These are phyloP conservation scores for Bos javanicus DNA, from an alignment of 2,113 vertebrate genomes.

Conservation along the genomic window DNA sequence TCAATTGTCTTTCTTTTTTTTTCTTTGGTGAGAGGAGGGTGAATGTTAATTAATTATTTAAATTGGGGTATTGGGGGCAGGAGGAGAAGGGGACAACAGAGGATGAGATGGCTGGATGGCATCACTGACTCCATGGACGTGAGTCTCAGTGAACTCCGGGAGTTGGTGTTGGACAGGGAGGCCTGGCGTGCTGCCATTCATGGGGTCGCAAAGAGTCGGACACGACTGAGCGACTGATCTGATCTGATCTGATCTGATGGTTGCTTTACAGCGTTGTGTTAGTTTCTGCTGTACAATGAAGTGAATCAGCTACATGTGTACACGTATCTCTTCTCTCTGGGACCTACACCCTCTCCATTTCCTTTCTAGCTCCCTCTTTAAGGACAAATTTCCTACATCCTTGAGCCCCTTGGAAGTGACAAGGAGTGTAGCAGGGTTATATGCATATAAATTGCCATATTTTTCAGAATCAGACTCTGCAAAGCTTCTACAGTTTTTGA, in stretches of 20 bases:
- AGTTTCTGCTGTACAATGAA: background rate
- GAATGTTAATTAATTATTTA: background rate
- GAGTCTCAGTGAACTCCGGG: too few species aligned
- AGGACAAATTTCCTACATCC: background rate
- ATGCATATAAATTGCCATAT: accelerated
- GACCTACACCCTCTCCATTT: background rate
- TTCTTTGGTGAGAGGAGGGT: background rate
- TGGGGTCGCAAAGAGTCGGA: too few species aligned
- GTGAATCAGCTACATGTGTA: background rate
- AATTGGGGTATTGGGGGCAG: background rate
- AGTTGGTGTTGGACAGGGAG: too few species aligned
- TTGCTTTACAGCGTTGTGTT: background rate
- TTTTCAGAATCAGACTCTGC: too few species aligned
- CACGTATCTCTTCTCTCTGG: background rate
- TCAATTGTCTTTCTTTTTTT: background rate
- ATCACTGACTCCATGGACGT: too few species aligned
- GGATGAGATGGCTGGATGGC: too few species aligned
- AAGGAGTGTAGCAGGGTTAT: accelerated
- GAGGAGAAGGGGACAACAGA: too few species aligned
- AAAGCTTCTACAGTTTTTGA: background rate
- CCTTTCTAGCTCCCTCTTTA: background rate
- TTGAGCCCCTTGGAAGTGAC: background rate
- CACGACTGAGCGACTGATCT: too few species aligned
- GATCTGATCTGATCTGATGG: too few species aligned
- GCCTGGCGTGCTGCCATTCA: too few species aligned